phyloP scores from a whole-genome alignment of 2,888 invertebrate genomes.

The Amphipyra berbera region DNA sequence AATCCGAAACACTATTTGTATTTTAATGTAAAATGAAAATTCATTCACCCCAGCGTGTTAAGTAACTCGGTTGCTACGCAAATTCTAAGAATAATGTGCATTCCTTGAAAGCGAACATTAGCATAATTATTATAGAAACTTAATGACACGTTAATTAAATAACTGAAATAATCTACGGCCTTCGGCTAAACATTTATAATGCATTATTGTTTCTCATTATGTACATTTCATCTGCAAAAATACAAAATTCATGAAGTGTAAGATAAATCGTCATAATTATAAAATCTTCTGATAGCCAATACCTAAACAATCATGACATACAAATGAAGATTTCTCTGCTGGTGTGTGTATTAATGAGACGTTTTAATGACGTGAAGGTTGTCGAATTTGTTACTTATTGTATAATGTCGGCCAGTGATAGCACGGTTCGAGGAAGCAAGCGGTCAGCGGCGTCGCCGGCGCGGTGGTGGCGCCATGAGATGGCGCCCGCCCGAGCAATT shows the following conservation, averaged over 20 bases:
- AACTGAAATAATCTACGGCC: constrained; percentile 8
- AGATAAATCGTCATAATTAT: constrained; percentile 29
- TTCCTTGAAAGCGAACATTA: constrained; percentile 51
- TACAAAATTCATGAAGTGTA: constrained; percentile 15
- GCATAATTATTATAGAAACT: constrained; percentile 46
- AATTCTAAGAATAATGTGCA: constrained; percentile 40
- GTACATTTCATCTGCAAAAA: constrained; percentile 16
- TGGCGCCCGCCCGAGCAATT: constrained; percentile 78
- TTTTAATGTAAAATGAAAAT: constrained; percentile 58
- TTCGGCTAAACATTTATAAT: constrained; percentile 2
- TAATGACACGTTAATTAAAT: constrained; percentile 36
- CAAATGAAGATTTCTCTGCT: constrained; percentile 56
- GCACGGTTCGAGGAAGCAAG: constrained; percentile 84
- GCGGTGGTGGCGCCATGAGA: constrained; percentile 78
- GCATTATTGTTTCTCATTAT: constrained; percentile 18
- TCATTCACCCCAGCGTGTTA: constrained; percentile 52
- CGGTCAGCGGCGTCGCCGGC: constrained; percentile 70
- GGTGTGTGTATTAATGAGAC: constrained; percentile 53
- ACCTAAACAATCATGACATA: constrained; percentile 55
- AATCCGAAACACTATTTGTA: constrained; percentile 56
- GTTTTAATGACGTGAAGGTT: constrained; percentile 59
- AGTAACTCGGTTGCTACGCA: constrained; percentile 54
- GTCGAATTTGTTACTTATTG: constrained; percentile 67
- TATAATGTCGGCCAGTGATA: constrained; percentile 76
- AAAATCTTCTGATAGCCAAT: constrained; percentile 31